Conservation (phyloP, 2,113 vertebrate species). For the Oncorhynchus mykiss region DNA sequence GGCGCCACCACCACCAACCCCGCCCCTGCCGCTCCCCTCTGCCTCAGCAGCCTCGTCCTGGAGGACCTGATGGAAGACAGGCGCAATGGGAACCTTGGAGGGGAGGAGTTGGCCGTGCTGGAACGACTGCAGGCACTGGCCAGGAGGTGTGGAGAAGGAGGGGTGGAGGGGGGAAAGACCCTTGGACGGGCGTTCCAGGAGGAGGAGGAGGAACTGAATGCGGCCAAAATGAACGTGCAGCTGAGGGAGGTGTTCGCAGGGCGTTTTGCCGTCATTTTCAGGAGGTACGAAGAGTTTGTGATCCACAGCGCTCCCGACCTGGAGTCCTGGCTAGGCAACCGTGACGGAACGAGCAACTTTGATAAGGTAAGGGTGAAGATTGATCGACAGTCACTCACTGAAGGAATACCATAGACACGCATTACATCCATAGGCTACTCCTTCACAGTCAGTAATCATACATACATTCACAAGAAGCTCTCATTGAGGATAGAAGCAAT, state of each 20-base stretch:
- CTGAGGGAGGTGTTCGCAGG: conserved; percentile 91
- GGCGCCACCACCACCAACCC: conserved; percentile 70
- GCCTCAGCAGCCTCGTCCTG: conserved; percentile 80
- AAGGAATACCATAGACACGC: too few relatives aligned
- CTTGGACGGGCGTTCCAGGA: conserved; percentile 61
- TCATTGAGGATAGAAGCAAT: too few relatives aligned
- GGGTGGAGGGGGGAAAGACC: conserved; percentile 44
- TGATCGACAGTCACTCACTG: too few relatives aligned
- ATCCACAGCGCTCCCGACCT: conserved; percentile 89
- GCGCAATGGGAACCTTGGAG: conserved; percentile 87
- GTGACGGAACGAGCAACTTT: conserved; percentile 92
- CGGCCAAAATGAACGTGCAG: conserved; percentile 88
- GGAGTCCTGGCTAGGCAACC: conserved; percentile 93
- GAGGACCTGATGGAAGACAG: conserved; percentile 90
- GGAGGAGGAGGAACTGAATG: conserved; percentile 83
- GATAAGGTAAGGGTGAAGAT: conserved; percentile 86
- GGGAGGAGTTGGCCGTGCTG: conserved; percentile 81
- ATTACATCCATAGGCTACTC: too few relatives aligned
- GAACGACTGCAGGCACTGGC: conserved; percentile 90
- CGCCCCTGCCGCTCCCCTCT: conserved; percentile 71
- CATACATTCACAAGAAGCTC: too few relatives aligned
- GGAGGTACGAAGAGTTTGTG: conserved; percentile 92
- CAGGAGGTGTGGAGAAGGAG: conserved; percentile 63
- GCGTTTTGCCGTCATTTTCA: conserved; percentile 89
- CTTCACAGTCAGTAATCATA: too few relatives aligned